phyloP scores from a whole-genome alignment of 2,888 invertebrate genomes.

The Mactromeris polynyma region DNA sequence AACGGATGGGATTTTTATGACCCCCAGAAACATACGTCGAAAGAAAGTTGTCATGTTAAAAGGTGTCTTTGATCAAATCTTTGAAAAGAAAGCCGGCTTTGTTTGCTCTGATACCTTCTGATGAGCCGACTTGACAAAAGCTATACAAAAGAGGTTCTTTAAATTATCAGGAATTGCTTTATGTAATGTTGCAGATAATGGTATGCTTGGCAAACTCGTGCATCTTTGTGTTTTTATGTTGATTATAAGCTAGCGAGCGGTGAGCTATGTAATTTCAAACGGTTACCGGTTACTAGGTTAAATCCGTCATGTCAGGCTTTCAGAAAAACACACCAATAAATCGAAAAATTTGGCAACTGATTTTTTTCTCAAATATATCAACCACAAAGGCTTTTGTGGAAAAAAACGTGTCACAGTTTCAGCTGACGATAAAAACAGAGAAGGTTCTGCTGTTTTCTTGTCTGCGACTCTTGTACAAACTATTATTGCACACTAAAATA shows the following conservation, averaged over 20 bases:
- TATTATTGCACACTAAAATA: no score
- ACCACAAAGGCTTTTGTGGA: background rate
- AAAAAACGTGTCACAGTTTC: background rate
- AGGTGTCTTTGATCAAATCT: slow-evolving; percentile 7
- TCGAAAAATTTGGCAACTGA: background rate
- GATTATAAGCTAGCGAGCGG: slow-evolving; percentile 4
- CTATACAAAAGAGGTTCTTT: background rate
- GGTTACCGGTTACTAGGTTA: background rate
- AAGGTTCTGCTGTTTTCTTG: background rate
- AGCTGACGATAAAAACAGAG: background rate
- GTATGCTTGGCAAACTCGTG: background rate
- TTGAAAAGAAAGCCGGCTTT: slow-evolving; percentile 8
- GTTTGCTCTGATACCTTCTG: background rate
- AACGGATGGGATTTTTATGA: slow-evolving; percentile 18
- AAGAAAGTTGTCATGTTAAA: slow-evolving; percentile 14
- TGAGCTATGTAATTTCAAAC: background rate
- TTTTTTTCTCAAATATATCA: background rate
- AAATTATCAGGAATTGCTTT: slow-evolving; percentile 11
- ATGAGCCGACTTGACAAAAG: background rate
- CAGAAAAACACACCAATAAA: background rate
- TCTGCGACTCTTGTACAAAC: background rate
- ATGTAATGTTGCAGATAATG: background rate
- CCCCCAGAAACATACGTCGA: slow-evolving; percentile 2
- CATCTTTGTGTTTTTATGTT: slow-evolving; percentile 5
- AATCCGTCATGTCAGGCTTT: background rate